Evolutionary conservation across 2,113 vertebrate species (phyloP).

Genomic region (Vidua chalybeata): DNA sequence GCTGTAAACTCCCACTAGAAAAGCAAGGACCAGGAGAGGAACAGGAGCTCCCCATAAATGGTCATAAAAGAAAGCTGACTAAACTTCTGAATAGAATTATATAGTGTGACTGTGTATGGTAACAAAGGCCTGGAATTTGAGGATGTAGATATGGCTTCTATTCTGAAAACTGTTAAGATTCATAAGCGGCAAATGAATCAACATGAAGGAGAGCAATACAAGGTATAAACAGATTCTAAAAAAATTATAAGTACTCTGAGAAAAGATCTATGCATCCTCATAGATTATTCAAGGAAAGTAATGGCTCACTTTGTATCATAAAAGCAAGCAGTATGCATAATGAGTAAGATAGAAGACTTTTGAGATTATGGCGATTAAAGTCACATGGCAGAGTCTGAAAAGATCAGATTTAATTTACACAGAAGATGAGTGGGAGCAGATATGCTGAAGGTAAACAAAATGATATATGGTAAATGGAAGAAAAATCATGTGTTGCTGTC

Average conservation of each 20-base stretch:
- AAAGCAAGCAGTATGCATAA: background rate
- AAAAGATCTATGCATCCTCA: background rate
- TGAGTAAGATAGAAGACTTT: background rate
- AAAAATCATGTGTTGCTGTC: background rate
- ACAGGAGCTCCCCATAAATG: background rate
- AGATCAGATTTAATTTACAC: background rate
- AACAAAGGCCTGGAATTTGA: background rate
- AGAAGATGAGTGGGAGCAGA: background rate
- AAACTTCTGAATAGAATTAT: background rate
- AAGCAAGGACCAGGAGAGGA: background rate
- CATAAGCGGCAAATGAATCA: background rate
- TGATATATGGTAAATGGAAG: background rate
- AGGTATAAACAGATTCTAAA: background rate
- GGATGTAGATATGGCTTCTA: background rate
- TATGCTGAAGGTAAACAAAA: constrained; percentile 36
- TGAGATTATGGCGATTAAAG: constrained; percentile 18
- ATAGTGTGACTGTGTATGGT: background rate
- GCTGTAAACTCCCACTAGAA: background rate
- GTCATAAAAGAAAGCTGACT: background rate
- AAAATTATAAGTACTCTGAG: background rate
- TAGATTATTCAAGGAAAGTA: background rate
- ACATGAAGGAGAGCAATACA: background rate
- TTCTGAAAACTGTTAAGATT: background rate
- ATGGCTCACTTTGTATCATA: background rate
- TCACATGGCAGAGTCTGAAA: background rate